Percentiles rank a stretch among this genome's conserved stretches.
Conservation (phyloP, 2,113 vertebrate species). For the Pongo abelii region DNA sequence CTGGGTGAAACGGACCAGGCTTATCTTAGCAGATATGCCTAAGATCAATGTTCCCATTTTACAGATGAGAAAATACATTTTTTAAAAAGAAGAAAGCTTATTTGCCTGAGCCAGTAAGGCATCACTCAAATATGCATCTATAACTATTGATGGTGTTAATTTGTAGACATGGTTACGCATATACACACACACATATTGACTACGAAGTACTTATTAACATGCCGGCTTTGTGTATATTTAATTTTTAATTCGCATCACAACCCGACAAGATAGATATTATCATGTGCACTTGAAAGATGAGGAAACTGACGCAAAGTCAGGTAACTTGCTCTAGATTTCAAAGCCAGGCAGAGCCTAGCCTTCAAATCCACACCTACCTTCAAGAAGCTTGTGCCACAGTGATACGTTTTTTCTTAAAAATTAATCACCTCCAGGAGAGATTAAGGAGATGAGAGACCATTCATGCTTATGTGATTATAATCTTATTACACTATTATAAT, state of each 20-base stretch:
- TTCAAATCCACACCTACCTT: background rate
- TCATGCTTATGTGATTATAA: rapidly evolving
- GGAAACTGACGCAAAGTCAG: background rate
- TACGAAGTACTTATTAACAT: no score
- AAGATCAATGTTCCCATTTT: background rate
- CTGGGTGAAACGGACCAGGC: background rate
- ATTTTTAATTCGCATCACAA: background rate
- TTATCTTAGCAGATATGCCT: no score
- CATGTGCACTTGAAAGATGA: background rate
- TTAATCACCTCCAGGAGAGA: background rate
- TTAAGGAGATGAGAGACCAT: background rate
- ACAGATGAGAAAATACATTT: background rate
- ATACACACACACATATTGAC: background rate
- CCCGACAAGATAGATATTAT: background rate
- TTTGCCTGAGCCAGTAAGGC: background rate
- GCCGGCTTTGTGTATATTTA: rapidly evolving
- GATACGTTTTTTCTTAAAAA: background rate
- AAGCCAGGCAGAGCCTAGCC: no score
- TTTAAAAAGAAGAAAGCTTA: background rate
- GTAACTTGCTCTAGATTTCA: no score
- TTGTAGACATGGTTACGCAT: background rate
- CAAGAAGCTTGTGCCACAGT: no score
- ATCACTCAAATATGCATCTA: background rate
- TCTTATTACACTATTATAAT: rapidly evolving
- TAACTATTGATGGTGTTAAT: no score